phyloP scores from a whole-genome alignment of 2,797 vertebrate genomes.

The Tapera naevia region DNA sequence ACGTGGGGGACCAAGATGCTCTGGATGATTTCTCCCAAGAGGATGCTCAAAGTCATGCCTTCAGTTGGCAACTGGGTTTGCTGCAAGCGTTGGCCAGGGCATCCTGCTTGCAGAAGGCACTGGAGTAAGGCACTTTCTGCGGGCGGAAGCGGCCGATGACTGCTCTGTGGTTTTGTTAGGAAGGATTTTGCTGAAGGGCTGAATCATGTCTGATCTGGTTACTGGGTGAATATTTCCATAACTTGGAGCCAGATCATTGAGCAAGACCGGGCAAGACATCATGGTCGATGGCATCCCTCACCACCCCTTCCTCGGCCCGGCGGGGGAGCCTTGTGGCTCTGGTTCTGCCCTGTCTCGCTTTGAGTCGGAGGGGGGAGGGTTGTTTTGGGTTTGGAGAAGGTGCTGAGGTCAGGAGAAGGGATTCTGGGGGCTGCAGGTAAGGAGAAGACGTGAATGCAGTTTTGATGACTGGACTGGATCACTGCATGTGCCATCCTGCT shows the following conservation, averaged over 20 bases:
- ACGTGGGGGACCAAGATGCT: not conserved
- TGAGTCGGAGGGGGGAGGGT: not conserved
- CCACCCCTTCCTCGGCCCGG: not conserved
- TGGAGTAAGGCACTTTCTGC: conserved; percentile 17
- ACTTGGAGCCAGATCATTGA: conserved; percentile 46
- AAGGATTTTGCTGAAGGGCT: conserved; percentile 45
- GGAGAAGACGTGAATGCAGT: fast-evolving
- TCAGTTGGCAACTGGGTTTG: not conserved
- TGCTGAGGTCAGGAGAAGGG: not conserved
- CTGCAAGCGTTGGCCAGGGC: not conserved
- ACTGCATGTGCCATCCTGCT: fast-evolving
- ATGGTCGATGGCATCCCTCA: conserved; percentile 23
- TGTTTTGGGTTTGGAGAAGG: fast-evolving
- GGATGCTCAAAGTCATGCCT: not conserved
- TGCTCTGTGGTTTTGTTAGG: conserved; percentile 62
- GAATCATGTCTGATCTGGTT: conserved; percentile 72
- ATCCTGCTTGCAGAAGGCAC: conserved; percentile 6
- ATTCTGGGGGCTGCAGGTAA: not conserved
- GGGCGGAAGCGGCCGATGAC: not conserved
- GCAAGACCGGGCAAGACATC: conserved; percentile 51
- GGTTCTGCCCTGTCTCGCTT: fast-evolving
- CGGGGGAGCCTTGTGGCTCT: not conserved
- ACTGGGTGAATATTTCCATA: conserved; percentile 57
- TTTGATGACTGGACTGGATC: not conserved
- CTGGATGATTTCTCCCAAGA: not conserved